Percentiles rank a stretch among this genome's conserved stretches.
Conservation (phyloP, 1,140 invertebrate species). For the Drosophila kepulauana region DNA sequence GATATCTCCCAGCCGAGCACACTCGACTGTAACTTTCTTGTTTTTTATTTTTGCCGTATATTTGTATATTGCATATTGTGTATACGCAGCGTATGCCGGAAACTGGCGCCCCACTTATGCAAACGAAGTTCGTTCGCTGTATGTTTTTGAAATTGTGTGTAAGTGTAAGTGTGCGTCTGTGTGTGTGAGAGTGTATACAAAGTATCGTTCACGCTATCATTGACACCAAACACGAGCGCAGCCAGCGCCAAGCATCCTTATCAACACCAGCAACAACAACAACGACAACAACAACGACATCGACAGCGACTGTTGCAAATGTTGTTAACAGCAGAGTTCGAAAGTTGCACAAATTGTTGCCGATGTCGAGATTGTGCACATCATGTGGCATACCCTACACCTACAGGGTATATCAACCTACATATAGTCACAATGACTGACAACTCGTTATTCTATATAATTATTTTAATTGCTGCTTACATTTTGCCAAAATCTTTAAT, state of each 20-base stretch:
- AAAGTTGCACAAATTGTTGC: slow-evolving; percentile 39
- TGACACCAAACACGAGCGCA: slow-evolving; percentile 59
- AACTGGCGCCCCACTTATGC: slow-evolving; percentile 50
- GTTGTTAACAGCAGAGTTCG: slow-evolving; percentile 45
- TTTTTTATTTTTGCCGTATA: slow-evolving; percentile 10
- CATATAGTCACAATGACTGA: no score
- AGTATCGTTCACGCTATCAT: slow-evolving; percentile 78
- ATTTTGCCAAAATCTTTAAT: no score
- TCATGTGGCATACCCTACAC: slow-evolving; percentile 12
- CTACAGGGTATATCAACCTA: neutral
- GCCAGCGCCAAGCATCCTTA: slow-evolving; percentile 27
- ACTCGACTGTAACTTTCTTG: no score
- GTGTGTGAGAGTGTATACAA: slow-evolving; percentile 46
- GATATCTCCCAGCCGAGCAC: no score
- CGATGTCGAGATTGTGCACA: slow-evolving; percentile 7
- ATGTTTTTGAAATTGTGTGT: neutral
- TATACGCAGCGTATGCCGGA: slow-evolving; percentile 56
- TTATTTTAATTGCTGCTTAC: neutral
- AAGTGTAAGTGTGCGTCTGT: neutral
- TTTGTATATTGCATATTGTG: slow-evolving; percentile 48
- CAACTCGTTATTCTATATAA: no score
- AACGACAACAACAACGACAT: slow-evolving; percentile 3
- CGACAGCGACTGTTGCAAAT: slow-evolving; percentile 7
- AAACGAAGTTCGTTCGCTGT: slow-evolving; percentile 26
- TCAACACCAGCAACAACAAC: slow-evolving; percentile 46